Conservation (phyloP, 2,797 vertebrate species). For the Lagorchestes hirsutus region DNA sequence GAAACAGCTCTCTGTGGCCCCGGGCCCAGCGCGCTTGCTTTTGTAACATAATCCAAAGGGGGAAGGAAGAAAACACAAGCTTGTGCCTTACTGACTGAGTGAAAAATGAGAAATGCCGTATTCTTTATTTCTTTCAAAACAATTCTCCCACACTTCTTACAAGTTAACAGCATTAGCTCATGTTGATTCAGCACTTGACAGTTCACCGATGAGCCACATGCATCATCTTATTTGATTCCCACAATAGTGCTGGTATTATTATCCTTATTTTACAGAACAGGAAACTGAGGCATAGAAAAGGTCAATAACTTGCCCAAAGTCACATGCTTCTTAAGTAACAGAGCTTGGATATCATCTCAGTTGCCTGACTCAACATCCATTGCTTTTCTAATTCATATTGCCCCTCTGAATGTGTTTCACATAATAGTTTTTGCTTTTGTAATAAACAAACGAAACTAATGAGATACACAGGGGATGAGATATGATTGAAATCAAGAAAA, state of each 20-base stretch:
- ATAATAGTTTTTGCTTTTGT: neutral
- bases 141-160: neutral
- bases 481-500: neutral
- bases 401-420: neutral
- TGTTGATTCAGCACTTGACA: neutral
- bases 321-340: neutral
- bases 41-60: slow-evolving; percentile 9
- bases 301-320: neutral
- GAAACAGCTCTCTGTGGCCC: neutral
- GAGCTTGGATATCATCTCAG: neutral
- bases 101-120: slow-evolving; percentile 22
- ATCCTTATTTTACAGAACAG: neutral
- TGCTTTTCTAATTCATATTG: neutral
- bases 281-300: neutral
- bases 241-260: neutral
- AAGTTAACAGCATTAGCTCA: neutral
- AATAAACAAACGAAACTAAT: neutral
- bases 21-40: slow-evolving; percentile 44
- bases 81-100: neutral
- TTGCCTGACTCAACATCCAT: neutral
- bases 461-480: neutral
- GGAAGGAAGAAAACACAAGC: neutral
- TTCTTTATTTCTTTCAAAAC: slow-evolving; percentile 37
- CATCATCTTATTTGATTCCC: neutral
- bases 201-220: neutral